These are phyloP conservation scores for Rhinoderma darwinii DNA, from an alignment of 2,113 vertebrate species.

Conservation along the genomic window DNA sequence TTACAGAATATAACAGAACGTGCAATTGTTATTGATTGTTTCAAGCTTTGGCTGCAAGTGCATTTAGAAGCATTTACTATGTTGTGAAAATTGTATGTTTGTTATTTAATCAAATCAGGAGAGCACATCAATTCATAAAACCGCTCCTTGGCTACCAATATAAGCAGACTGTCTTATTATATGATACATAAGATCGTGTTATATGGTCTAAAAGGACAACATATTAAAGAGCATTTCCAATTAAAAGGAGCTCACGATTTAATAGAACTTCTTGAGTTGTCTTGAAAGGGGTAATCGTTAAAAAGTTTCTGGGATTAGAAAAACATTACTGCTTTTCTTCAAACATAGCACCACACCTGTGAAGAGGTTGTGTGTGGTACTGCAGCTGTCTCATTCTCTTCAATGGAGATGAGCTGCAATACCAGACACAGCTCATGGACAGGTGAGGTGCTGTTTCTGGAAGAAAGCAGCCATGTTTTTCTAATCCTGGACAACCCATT, in stretches of 20 bases:
- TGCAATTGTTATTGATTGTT: conserved; percentile 15
- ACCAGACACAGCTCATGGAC: too few relatives aligned
- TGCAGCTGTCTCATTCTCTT: too few relatives aligned
- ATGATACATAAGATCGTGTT: background rate
- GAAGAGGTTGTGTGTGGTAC: too few relatives aligned
- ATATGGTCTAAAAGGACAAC: background rate
- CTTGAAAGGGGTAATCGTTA: background rate
- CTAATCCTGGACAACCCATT: too few relatives aligned
- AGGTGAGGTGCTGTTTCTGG: too few relatives aligned
- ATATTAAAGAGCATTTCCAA: background rate
- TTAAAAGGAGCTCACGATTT: background rate
- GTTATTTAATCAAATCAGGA: conserved; percentile 22
- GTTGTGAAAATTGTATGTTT: conserved; percentile 39
- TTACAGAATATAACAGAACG: background rate
- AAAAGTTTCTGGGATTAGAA: too few relatives aligned
- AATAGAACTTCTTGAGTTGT: background rate
- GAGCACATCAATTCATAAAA: conserved; percentile 3
- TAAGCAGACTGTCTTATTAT: background rate
- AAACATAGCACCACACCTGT: too few relatives aligned
- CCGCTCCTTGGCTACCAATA: background rate
- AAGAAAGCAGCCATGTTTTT: too few relatives aligned
- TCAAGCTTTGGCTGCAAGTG: conserved; percentile 17
- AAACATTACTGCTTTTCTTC: too few relatives aligned
- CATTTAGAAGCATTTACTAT: conserved; percentile 31
- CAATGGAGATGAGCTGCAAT: too few relatives aligned